Conservation (phyloP, 2,888 invertebrate genomes). For the Limnephilus marmoratus region DNA sequence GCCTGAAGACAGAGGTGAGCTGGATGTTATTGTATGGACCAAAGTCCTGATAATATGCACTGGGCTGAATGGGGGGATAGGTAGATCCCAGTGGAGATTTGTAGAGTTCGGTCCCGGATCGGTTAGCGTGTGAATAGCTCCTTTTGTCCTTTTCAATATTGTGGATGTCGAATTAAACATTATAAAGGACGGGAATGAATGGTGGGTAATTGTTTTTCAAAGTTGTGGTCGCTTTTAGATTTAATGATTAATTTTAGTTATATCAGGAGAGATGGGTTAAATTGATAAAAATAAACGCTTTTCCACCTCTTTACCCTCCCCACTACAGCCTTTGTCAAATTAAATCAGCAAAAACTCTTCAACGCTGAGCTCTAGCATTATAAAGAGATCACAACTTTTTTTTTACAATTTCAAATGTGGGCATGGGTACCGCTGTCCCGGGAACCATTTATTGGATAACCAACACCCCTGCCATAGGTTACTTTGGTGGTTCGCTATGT, state of each 20-base stretch:
- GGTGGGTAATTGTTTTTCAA: background rate
- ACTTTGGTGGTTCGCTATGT: too few relatives aligned
- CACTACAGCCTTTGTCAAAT: too few relatives aligned
- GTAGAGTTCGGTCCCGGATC: background rate
- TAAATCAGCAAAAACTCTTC: too few relatives aligned
- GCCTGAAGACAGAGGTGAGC: background rate
- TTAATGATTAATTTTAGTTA: background rate
- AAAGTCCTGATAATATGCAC: background rate
- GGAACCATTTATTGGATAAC: too few relatives aligned
- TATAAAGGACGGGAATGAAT: background rate
- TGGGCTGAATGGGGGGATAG: background rate
- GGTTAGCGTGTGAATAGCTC: background rate
- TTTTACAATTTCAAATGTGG: too few relatives aligned
- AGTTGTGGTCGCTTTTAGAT: background rate
- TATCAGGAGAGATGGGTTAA: background rate
- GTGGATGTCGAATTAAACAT: background rate
- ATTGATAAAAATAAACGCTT: background rate
- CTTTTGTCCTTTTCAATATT: background rate
- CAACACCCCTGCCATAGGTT: too few relatives aligned
- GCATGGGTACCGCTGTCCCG: too few relatives aligned
- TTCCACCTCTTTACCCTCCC: too few relatives aligned
- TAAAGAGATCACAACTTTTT: too few relatives aligned
- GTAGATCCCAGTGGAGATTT: background rate
- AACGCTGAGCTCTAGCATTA: too few relatives aligned
- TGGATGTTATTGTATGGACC: background rate